phyloP scores from a whole-genome alignment of 2,888 invertebrate genomes.

The Cyclophora albipunctata region DNA sequence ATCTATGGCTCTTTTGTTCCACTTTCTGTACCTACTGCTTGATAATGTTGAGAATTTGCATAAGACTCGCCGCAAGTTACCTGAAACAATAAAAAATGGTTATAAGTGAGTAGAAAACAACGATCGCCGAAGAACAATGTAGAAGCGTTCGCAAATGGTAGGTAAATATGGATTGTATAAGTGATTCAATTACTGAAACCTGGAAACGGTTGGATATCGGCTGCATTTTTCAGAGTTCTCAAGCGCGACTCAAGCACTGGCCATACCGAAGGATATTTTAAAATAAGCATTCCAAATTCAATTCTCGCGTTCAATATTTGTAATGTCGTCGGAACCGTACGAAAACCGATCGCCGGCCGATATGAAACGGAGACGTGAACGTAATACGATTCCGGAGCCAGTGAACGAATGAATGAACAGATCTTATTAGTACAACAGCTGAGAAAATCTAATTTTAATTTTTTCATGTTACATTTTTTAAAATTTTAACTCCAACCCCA shows the following conservation, averaged over 20 bases:
- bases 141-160: no score
- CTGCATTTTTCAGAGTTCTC: slow-evolving; percentile 1
- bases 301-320: slow-evolving; percentile 44
- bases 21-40: no score
- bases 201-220: no score
- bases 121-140: no score
- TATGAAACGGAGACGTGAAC: slow-evolving; percentile 42
- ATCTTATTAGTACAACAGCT: slow-evolving; percentile 18
- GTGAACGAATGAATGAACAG: slow-evolving; percentile 11
- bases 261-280: slow-evolving; percentile 23
- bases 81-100: no score
- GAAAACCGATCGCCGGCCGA: slow-evolving; percentile 32
- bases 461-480: slow-evolving; percentile 1
- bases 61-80: no score
- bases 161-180: no score
- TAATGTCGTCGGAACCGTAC: slow-evolving; percentile 35
- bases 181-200: no score
- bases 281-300: slow-evolving; percentile 43
- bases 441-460: slow-evolving; percentile 12
- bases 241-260: slow-evolving; percentile 8
- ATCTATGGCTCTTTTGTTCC: no score
- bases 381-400: slow-evolving; percentile 27
- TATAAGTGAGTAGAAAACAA: no score
- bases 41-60: no score
- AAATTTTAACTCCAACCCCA: slow-evolving; percentile 9